Conservation (phyloP, 1,140 invertebrate species). For the Pseudachorutes palmiensis region DNA sequence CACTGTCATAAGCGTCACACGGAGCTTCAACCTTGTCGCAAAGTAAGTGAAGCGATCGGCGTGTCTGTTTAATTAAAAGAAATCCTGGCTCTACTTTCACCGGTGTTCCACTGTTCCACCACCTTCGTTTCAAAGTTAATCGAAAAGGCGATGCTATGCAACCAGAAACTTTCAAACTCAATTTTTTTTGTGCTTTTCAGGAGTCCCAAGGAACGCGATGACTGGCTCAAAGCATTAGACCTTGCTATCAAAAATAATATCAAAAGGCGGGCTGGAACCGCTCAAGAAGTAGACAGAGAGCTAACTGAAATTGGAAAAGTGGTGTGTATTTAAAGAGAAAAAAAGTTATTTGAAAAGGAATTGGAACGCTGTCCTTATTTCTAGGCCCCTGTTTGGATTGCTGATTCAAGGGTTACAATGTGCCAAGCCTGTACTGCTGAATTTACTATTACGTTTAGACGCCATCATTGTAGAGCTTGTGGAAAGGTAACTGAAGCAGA, state of each 20-base stretch:
- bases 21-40: constrained; percentile 60
- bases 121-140: no score
- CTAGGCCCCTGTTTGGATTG: constrained; percentile 59
- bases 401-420: constrained; percentile 59
- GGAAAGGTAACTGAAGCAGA: constrained; percentile 52
- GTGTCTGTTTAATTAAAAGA: no score
- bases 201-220: constrained; percentile 52
- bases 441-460: constrained; percentile 62
- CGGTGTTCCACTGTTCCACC: no score
- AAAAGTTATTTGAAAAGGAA: no score
- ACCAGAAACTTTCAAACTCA: no score
- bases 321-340: constrained; percentile 34
- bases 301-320: constrained; percentile 39
- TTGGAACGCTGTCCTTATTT: constrained; percentile 14
- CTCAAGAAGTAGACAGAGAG: constrained; percentile 37
- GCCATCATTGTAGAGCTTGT: constrained; percentile 67
- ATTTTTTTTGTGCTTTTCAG: no score
- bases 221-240: constrained; percentile 58
- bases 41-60: no score
- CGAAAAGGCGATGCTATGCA: no score
- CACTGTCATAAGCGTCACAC: constrained; percentile 52
- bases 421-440: constrained; percentile 63
- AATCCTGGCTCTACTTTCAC: no score
- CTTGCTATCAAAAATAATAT: constrained; percentile 55
- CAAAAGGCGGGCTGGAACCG: constrained; percentile 42